Evolutionary conservation across 2,113 vertebrate genomes (phyloP).

Genomic region (Myotis davidii): DNA sequence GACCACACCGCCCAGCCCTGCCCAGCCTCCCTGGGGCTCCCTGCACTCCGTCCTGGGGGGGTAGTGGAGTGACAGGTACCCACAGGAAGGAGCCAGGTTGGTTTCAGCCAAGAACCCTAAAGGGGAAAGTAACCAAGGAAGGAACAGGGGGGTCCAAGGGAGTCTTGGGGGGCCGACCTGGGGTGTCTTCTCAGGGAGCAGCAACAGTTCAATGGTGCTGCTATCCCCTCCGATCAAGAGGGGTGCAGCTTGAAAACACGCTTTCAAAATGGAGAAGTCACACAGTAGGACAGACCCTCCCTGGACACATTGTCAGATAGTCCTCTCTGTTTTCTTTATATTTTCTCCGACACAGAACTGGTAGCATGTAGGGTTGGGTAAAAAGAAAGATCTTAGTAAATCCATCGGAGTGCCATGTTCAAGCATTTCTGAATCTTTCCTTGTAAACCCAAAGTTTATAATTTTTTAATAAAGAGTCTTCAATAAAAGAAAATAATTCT

Average conservation of each 20-base stretch:
- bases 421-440: neutral
- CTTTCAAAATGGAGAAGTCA: neutral
- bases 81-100: neutral
- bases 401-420: neutral
- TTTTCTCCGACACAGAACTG: neutral
- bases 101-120: neutral
- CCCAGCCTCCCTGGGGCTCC: neutral
- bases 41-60: neutral
- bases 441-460: neutral
- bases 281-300: neutral
- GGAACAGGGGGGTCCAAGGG: neutral
- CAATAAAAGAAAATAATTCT: neutral
- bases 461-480: neutral
- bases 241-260: neutral
- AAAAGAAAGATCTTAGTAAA: neutral
- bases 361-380: neutral
- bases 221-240: neutral
- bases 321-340: neutral
- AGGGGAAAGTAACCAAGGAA: neutral
- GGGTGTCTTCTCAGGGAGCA: neutral
- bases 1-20: neutral
- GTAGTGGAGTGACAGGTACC: neutral
- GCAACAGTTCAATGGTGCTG: neutral
- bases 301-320: neutral
- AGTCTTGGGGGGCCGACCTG: neutral